These are phyloP conservation scores for Tokudaia tokunoshimensis DNA, from an alignment of 2,797 vertebrate species.

Conservation along the genomic window DNA sequence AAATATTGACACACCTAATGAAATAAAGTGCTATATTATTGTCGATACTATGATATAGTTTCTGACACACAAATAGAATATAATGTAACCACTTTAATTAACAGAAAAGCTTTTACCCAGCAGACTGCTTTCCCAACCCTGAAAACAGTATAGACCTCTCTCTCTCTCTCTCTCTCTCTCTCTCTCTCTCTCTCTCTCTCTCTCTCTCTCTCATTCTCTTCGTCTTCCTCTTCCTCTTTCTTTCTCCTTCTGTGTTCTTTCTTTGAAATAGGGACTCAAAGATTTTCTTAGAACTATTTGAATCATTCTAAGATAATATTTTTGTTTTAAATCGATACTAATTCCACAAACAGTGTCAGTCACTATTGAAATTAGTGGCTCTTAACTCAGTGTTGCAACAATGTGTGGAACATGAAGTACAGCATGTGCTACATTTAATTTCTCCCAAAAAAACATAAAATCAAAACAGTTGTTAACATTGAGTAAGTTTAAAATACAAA, in stretches of 20 bases:
- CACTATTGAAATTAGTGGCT: not conserved
- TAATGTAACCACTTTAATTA: constrained; percentile 23
- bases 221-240: too few species aligned
- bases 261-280: not conserved
- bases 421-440: not conserved
- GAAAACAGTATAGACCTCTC: not conserved
- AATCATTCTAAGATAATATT: constrained; percentile 41
- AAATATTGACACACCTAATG: not conserved
- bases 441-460: constrained; percentile 10
- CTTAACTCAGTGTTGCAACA: not conserved
- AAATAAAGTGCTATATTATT: not conserved
- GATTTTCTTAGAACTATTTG: not conserved
- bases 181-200: too few species aligned
- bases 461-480: not conserved
- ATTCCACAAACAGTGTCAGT: not conserved
- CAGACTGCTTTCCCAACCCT: not conserved
- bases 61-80: not conserved
- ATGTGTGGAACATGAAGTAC: not conserved
- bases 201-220: too few species aligned
- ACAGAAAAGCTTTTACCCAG: constrained; percentile 21
- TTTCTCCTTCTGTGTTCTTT: not conserved
- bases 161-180: not conserved
- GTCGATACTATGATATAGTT: not conserved
- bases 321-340: not conserved
- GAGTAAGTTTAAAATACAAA: not conserved